phyloP scores from a whole-genome alignment of 92 coral and sea anemone species.

The Epizoanthus scotinus region DNA sequence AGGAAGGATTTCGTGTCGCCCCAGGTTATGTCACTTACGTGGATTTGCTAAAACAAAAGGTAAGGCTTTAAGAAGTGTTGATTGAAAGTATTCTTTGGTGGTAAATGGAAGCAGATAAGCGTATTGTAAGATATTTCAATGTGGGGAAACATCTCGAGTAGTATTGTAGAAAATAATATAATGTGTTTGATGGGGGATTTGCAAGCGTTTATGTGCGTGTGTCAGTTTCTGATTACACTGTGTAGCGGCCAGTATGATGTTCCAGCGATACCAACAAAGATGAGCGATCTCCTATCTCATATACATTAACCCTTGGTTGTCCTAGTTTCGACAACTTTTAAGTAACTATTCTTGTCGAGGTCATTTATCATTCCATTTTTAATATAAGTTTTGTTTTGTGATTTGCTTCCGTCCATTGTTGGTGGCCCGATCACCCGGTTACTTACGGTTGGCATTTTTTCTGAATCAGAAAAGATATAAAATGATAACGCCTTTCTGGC shows the following conservation, averaged over 20 bases:
- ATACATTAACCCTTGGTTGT: background rate
- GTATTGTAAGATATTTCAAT: conserved; percentile 1
- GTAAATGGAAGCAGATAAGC: background rate
- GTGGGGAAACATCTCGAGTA: background rate
- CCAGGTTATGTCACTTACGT: conserved; percentile 84
- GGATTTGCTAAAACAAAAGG: conserved; percentile 70
- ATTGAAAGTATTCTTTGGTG: too few relatives aligned
- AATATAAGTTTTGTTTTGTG: conserved; percentile 9
- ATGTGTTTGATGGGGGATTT: background rate
- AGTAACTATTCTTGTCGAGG: background rate
- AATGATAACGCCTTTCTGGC: background rate
- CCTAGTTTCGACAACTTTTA: background rate
- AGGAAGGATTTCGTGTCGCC: conserved; percentile 82
- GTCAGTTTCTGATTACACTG: background rate
- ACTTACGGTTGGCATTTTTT: background rate
- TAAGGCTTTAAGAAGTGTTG: conserved; percentile 14
- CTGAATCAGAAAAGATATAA: too few relatives aligned
- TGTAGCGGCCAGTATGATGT: background rate
- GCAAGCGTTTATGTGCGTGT: background rate
- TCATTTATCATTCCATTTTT: conserved; percentile 13
- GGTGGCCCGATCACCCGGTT: conserved; percentile 3
- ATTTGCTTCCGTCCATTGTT: conserved; percentile 17
- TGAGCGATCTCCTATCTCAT: background rate
- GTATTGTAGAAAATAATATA: background rate
- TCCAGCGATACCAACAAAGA: conserved; percentile 15